Conservation (phyloP, 2,113 vertebrate genomes). For the Phaetusa simplex region DNA sequence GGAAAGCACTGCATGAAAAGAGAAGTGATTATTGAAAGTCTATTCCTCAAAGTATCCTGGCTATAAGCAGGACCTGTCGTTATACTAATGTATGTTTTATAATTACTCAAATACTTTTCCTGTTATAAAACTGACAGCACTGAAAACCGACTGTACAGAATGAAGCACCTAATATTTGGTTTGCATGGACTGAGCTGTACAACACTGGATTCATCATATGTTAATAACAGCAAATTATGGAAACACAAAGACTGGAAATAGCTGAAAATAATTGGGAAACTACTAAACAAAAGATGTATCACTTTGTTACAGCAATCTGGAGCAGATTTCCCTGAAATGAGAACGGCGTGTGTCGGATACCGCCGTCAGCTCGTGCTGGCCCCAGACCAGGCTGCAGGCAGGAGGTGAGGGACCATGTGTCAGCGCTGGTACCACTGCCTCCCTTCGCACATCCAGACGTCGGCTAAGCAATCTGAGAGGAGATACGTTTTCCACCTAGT, state of each 20-base stretch:
- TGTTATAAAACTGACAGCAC: background rate
- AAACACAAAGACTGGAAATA: background rate
- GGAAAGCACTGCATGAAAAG: background rate
- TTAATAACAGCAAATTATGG: background rate
- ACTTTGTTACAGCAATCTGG: background rate
- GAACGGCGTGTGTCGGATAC: accelerated
- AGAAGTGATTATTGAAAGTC: background rate
- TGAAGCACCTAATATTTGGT: background rate
- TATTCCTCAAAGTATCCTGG: background rate
- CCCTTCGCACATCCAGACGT: background rate
- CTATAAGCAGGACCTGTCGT: background rate
- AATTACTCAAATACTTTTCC: background rate
- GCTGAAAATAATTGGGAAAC: background rate
- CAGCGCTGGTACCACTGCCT: background rate
- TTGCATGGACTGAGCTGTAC: background rate
- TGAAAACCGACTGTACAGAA: background rate
- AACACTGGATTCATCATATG: background rate
- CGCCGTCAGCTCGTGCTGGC: accelerated
- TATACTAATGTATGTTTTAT: background rate
- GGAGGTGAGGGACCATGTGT: too few relatives aligned
- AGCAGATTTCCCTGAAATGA: background rate
- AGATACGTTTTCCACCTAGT: background rate
- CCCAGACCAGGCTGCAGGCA: background rate
- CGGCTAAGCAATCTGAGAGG: accelerated
- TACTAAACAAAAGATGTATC: background rate